Percentiles rank a stretch among this genome's conserved stretches.
Conservation (phyloP, 1,140 invertebrate species). For the Venustaconcha ellipsiformis region DNA sequence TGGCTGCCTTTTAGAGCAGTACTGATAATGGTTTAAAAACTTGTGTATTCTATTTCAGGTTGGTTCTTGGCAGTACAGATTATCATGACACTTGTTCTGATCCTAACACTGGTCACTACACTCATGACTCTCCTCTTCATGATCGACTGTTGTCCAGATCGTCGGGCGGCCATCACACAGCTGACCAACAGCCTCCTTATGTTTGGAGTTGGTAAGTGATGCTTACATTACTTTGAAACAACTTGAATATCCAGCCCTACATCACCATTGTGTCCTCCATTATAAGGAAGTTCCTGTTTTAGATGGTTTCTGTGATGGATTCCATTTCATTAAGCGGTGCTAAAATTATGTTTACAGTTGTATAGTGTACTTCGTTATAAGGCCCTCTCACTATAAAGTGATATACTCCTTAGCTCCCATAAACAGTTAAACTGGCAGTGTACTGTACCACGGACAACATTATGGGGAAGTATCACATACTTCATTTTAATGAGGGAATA, state of each 20-base stretch:
- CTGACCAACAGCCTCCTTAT: slow-evolving; percentile 31
- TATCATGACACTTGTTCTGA: slow-evolving; percentile 85
- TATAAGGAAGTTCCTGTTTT: not conserved
- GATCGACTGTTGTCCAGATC: slow-evolving; percentile 37
- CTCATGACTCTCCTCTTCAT: slow-evolving; percentile 46
- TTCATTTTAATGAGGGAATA: too few relatives aligned
- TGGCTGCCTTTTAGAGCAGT: too few relatives aligned
- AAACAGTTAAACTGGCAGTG: too few relatives aligned
- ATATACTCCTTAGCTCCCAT: too few relatives aligned
- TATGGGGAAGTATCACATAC: too few relatives aligned
- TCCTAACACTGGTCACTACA: slow-evolving; percentile 46
- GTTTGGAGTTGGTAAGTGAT: slow-evolving; percentile 16
- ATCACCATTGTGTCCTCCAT: not conserved
- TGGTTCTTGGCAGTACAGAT: slow-evolving; percentile 95
- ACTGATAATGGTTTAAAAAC: not conserved
- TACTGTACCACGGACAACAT: too few relatives aligned
- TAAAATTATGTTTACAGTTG: too few relatives aligned
- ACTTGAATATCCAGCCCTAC: not conserved
- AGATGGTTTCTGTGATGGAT: too few relatives aligned
- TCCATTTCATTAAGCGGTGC: too few relatives aligned
- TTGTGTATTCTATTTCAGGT: slow-evolving; percentile 73
- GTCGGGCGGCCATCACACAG: slow-evolving; percentile 7
- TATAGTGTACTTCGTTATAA: too few relatives aligned
- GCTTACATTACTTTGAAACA: not conserved
- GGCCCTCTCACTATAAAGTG: too few relatives aligned